Base-by-base conservation (phyloP, 2,113 vertebrate species). In the Serilophus lunatus region DNA sequence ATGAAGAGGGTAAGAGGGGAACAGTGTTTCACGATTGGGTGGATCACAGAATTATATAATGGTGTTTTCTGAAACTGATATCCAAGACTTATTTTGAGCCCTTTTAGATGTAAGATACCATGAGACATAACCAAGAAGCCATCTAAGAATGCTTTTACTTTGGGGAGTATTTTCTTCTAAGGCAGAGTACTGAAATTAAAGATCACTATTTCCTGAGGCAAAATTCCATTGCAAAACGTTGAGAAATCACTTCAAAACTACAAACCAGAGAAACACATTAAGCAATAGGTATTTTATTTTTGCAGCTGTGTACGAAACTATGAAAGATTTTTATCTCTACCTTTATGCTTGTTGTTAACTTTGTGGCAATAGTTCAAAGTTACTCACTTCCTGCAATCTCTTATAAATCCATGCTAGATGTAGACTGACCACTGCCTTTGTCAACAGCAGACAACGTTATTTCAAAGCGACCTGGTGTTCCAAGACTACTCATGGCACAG, bases 221-320 rank as follows among this genome's bases (percentile, higher is more conserved):
- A 94, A 95, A 94, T 95, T 96, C 88, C 91, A 86, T 66, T 81
- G 45, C 86, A 93, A 90, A 96, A 90, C n/a, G 54, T 94, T 95
- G 76, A 94, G 95, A 96, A 96, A 94, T 92, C 33, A 33, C 64
- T 93, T 95, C 42, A 84, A 92, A 95, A 96, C 92, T 59, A 86
- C 56, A 83, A 95, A 84, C 38, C 61, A 61, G 86, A 91, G 45
- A 66, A 71, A 64, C 60, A 71, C 88, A 60, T 93, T 93, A 95
- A 86, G 91, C 80, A 95, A 93, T 25, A 83, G 86, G 79, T 65
- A 81, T 74, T 95, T 96, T 81, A 68, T 86, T 90, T 63, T 78
- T 75, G 76, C 33, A 92, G 86, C 35, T 90, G 64, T 78, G 80
- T 83, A 88, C 0, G 0, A 96, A 93, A 83, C 60, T 24, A 78